Evolutionary conservation across 2,888 invertebrate species (phyloP), one percentile per base, ranked within the genome.

Genomic region (Nephrotoma appendiculata): DNA sequence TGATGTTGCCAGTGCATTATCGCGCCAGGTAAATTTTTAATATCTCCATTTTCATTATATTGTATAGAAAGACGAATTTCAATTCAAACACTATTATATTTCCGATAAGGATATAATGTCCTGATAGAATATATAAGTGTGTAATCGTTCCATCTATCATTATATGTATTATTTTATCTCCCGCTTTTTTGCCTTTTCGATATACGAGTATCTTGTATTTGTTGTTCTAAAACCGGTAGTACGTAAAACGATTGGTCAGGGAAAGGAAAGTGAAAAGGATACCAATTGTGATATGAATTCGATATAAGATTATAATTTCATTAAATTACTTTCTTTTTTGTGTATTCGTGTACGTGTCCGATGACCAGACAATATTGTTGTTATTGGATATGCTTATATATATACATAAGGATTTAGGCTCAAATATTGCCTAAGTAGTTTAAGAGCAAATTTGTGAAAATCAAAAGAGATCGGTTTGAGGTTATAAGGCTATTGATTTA

Each of bases 1-100:
- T 90, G 97, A 97, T 90, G 95, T 98, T 88, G 96, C 97, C 7
- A 94, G 95, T 45, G 95, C 96, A 43, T 93, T 98, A 87, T 95
- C 95, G 87, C 93, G 96, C 86, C 94, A 95, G 92, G 94, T 93
- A 88, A 90, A 89, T 71, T 71, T 31, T 43, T 11, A 71, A 83
- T 45, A 19, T 71, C 12, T 71, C 71, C 1, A 71, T 19, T 15
- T 11, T 4, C 71, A 11, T 44, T 44, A 44, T 44, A 9, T 44
- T 19, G 19, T 19, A 19, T n/a, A 43, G 43, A 44, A 44, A 6
- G 44, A 31, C 2, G 31, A 31, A 31, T 5, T 9, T 48, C 48
- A 4, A 45, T 45, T 48, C n/a, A 48, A 48, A 4, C n/a, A 48
- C n/a, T 48, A 48, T 48, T 48, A 6, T 15, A 57, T 57, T 57